Base-by-base conservation (phyloP, 1,140 invertebrate genomes). In the Sycophila sp. region DNA sequence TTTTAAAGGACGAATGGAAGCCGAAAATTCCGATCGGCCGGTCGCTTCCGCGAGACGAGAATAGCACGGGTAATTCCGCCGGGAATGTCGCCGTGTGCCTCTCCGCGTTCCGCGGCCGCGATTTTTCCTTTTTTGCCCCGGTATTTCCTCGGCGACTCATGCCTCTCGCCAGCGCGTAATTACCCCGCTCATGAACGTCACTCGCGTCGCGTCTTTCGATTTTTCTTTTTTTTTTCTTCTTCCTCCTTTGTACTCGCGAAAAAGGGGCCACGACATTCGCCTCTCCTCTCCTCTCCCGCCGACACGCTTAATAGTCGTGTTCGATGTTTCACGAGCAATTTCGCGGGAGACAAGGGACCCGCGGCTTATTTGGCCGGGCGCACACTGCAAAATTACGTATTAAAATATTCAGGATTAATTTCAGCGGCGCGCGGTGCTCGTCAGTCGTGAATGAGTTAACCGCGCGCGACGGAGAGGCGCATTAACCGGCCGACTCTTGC, bases 251-350 rank as follows among this genome's bases (percentile, higher is more conserved):
- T 63, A 42, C 40, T 42, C 13, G 40, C 5, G n/a, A n/a, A n/a
- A n/a, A n/a, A n/a, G n/a, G n/a, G n/a, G n/a, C n/a, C n/a, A n/a
- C n/a, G n/a, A n/a, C n/a, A n/a, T n/a, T n/a, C n/a, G n/a, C n/a
- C n/a, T n/a, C n/a, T n/a, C n/a, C n/a, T n/a, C n/a, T n/a, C n/a
- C n/a, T n/a, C n/a, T n/a, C n/a, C n/a, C n/a, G n/a, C n/a, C n/a
- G n/a, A n/a, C n/a, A n/a, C n/a, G n/a, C 47, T 65, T 76, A 72
- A 74, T 69, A 73, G 73, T 73, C 73, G 72, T n/a, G 36, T 45
- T 45, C 38, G 40, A 63, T 63, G 34, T 49, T 49, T 63, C 40
- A 28, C 22, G 60, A 17, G 26, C 28, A 34, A 63, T 32, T 63
- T 49, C 17, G 13, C 38, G 7, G 22, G 22, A 56, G 13, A 32